These are phyloP conservation scores for Perodicticus potto DNA, from an alignment of 2,797 vertebrate genomes.

Conservation along the genomic window DNA sequence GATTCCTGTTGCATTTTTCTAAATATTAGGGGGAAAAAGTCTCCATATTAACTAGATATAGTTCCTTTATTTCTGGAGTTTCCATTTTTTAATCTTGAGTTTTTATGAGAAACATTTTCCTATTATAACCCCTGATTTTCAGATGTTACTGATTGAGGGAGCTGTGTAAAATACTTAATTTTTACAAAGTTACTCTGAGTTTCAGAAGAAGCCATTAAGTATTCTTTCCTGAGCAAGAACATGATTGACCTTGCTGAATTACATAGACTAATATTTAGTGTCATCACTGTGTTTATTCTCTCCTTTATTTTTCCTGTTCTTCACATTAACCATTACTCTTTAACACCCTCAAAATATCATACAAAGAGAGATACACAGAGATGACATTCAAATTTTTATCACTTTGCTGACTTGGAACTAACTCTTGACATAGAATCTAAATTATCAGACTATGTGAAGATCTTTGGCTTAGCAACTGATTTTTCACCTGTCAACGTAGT, in stretches of 20 bases:
- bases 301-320: background rate
- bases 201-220: slow-evolving; percentile 5
- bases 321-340: background rate
- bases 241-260: background rate
- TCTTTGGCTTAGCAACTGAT: background rate
- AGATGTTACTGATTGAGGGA: background rate
- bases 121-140: background rate
- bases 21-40: background rate
- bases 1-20: background rate
- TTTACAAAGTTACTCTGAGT: background rate
- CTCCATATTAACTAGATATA: background rate
- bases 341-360: background rate
- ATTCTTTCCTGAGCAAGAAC: background rate
- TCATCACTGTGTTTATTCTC: background rate
- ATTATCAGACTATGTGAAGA: background rate
- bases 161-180: background rate
- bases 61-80: background rate
- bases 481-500: background rate
- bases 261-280: background rate
- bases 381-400: background rate
- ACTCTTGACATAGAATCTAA: background rate
- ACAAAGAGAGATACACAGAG: background rate
- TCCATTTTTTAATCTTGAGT: background rate
- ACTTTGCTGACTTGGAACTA: background rate
- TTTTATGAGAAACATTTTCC: background rate